Evolutionary conservation across 2,113 vertebrate genomes (phyloP).

Genomic region (Rana temporaria): DNA sequence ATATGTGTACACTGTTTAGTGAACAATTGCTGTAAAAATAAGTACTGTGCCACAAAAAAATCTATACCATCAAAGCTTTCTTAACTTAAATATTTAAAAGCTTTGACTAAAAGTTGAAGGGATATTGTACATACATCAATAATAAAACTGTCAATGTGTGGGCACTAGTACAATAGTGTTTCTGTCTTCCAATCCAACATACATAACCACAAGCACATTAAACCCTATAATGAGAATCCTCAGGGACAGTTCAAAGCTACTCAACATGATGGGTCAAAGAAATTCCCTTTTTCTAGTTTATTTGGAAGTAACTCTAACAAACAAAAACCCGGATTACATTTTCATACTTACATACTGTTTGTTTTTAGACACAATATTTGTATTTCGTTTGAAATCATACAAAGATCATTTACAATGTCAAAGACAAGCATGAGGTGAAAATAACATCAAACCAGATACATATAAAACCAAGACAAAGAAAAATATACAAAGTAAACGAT

Average conservation of each 20-base stretch:
- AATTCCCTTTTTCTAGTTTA: conserved; percentile 2
- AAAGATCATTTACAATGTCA: conserved; percentile 41
- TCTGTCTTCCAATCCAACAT: background rate
- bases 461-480: conserved; percentile 1
- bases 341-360: conserved; percentile 2
- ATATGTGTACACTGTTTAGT: too few relatives aligned
- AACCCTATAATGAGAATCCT: conserved; percentile 18
- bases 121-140: background rate
- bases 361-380: conserved; percentile 39
- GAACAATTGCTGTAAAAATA: too few relatives aligned
- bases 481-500: conserved; percentile 29
- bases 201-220: conserved; percentile 1
- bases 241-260: conserved; percentile 43
- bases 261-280: conserved; percentile 18
- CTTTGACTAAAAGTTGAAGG: background rate
- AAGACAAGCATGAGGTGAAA: conserved; percentile 8
- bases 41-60: too few relatives aligned
- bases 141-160: background rate
- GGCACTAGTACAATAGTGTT: background rate
- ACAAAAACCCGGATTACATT: conserved; percentile 10
- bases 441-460: conserved; percentile 13
- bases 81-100: background rate
- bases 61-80: too few relatives aligned
- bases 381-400: conserved; percentile 43
- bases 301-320: conserved; percentile 22